Evolutionary conservation across 1,140 invertebrate species (phyloP), one percentile per base, ranked within the genome.

Genomic region (Bombus picipes): DNA sequence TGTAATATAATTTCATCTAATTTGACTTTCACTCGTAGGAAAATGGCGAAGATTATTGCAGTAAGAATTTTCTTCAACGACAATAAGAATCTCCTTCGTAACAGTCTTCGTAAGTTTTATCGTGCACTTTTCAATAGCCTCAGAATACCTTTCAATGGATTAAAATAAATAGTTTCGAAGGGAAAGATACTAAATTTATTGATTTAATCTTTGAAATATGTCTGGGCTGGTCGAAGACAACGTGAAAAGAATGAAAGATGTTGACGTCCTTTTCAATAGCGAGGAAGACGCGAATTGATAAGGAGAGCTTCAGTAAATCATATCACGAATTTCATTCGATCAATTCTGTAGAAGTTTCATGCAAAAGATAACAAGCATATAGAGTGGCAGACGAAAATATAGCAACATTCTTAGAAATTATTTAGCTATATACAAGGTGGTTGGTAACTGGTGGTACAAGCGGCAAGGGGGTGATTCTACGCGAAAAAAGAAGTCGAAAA

Each of bases 21-120:
- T 80, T 68, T 53, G 22, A 47, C 66, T 80, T 80, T 68, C 78
- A 68, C 65, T 53, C 32, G 37, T n/a, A 4, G 75, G 15, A 59
- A 77, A 59, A 59, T 77, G 8, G 28, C 34, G 1, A n/a, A 12
- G 3, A 62, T 37, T 77, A 8, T 25, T 28, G 39, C 28, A 28
- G 8, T 34, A 1, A 9, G 32, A 18, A 34, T 34, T 66, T 43
- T 15, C 13, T 13, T 43, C 43, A 4, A 43, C 43, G 13, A 15
- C 43, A 43, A 15, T 43, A 43, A 13, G 12, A 34, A 66, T 66
- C 4, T 68, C 3, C 22, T 28, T 39, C 10, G 28, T n/a, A 13
- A 18, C 47, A 5, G 15, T 53, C 62, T 32, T 32, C n/a, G 65
- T 66, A 13, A 8, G 5, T 12, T 37, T 37, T 70, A 22, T 62